Conservation (phyloP, 2,797 vertebrate species). For the Phataginus tetradactyla region DNA sequence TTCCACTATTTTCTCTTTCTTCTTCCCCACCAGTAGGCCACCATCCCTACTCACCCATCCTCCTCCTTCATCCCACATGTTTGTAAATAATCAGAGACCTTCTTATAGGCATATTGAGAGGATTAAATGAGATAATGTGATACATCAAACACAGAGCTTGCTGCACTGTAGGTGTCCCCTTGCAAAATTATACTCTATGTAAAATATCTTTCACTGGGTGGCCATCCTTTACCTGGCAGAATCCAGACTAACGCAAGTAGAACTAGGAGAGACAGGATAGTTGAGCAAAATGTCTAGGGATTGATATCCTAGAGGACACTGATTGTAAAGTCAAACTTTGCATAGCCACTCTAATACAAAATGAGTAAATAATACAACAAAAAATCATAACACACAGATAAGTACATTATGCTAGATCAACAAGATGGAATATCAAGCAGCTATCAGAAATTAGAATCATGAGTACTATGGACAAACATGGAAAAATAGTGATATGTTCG, state of each 20-base stretch:
- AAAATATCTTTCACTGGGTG: neutral
- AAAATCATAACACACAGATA: neutral
- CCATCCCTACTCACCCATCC: neutral
- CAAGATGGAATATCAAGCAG: neutral
- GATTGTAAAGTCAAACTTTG: neutral
- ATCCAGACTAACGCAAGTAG: neutral
- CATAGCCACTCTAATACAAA: neutral
- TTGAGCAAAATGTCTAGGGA: neutral
- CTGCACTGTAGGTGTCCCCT: neutral
- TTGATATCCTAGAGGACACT: neutral
- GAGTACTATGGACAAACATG: neutral
- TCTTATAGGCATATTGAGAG: conserved; percentile 9
- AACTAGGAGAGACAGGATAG: neutral
- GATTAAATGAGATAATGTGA: neutral
- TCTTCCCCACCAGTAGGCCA: neutral
- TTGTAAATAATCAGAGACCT: neutral
- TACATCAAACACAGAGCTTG: neutral
- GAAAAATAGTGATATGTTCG: neutral
- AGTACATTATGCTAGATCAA: conserved; percentile 19
- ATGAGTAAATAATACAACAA: neutral
- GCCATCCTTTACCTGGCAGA: neutral
- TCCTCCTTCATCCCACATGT: neutral
- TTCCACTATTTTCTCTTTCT: neutral
- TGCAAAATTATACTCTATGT: neutral
- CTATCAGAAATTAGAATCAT: conserved; percentile 41